Evolutionary conservation across 2,797 vertebrate species (phyloP).

Genomic region (Pempheris klunzingeri): DNA sequence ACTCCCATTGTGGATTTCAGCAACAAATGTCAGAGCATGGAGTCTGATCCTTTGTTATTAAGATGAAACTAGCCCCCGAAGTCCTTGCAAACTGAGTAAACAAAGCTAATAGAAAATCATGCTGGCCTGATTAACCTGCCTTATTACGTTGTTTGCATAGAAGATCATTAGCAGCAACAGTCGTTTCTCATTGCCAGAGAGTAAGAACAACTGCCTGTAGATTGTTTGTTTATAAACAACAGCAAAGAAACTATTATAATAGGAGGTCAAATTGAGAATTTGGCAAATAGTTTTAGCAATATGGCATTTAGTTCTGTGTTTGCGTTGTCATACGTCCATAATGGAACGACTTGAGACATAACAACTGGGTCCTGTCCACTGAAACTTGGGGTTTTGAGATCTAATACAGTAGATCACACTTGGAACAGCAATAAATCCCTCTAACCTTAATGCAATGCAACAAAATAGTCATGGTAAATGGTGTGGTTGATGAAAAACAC

Average conservation of each 20-base stretch:
- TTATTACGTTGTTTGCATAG: slow-evolving; percentile 77
- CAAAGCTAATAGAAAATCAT: slow-evolving; percentile 77
- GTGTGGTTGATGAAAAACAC: neutral
- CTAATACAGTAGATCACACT: neutral
- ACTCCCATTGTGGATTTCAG: slow-evolving; percentile 54
- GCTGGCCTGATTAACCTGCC: slow-evolving; percentile 73
- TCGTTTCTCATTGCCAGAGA: slow-evolving; percentile 70
- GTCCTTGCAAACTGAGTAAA: slow-evolving; percentile 77
- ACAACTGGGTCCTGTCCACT: neutral
- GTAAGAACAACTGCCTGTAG: slow-evolving; percentile 46
- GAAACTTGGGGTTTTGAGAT: neutral
- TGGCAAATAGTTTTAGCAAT: slow-evolving; percentile 2
- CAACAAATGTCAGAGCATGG: slow-evolving; percentile 65
- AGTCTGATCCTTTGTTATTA: slow-evolving; percentile 76
- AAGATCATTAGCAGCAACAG: slow-evolving; percentile 75
- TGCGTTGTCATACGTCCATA: neutral
- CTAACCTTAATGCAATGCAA: neutral
- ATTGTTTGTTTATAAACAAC: slow-evolving; percentile 50
- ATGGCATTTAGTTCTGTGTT: neutral
- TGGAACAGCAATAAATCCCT: neutral
- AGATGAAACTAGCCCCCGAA: slow-evolving; percentile 76
- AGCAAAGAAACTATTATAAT: slow-evolving; percentile 21
- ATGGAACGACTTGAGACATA: slow-evolving; percentile 2
- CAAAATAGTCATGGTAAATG: neutral
- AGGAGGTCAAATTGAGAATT: slow-evolving; percentile 25